These are phyloP conservation scores for Muscicapa comitata DNA, from an alignment of 2,797 vertebrate species.

Conservation along the genomic window DNA sequence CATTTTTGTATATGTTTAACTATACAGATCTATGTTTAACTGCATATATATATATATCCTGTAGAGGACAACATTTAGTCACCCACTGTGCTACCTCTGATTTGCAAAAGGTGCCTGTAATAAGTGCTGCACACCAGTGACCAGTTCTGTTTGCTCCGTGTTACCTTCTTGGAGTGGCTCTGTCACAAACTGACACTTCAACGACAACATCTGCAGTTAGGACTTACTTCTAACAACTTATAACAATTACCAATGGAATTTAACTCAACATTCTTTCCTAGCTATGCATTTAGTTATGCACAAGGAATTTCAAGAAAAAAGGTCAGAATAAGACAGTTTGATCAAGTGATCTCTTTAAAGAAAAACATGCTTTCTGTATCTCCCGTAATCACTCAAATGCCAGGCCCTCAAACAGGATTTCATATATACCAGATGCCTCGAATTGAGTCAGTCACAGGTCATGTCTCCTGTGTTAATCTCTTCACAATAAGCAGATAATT, in stretches of 20 bases:
- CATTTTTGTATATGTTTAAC: background rate
- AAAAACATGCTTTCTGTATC: constrained; percentile 55
- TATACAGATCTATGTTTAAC: background rate
- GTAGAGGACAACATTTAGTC: background rate
- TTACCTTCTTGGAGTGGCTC: background rate
- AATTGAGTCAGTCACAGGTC: constrained; percentile 45
- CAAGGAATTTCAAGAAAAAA: constrained; percentile 33
- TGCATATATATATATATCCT: background rate
- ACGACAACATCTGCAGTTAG: accelerated
- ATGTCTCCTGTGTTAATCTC: constrained; percentile 60
- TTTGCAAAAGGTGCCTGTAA: background rate
- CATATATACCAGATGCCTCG: constrained; percentile 50
- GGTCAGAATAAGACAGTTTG: constrained; percentile 7
- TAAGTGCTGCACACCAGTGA: background rate
- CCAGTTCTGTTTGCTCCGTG: background rate
- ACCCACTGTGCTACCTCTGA: background rate
- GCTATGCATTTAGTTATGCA: constrained; percentile 17
- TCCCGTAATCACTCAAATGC: constrained; percentile 58
- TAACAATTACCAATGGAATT: constrained; percentile 15
- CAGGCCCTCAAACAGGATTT: constrained; percentile 22
- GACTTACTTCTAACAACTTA: background rate
- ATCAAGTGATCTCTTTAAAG: constrained; percentile 47
- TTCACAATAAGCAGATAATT: constrained; percentile 65
- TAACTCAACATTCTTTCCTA: constrained; percentile 21
- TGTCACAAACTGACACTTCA: background rate